phyloP scores from a whole-genome alignment of 2,888 invertebrate genomes.

The Eristalinus aeneus region DNA sequence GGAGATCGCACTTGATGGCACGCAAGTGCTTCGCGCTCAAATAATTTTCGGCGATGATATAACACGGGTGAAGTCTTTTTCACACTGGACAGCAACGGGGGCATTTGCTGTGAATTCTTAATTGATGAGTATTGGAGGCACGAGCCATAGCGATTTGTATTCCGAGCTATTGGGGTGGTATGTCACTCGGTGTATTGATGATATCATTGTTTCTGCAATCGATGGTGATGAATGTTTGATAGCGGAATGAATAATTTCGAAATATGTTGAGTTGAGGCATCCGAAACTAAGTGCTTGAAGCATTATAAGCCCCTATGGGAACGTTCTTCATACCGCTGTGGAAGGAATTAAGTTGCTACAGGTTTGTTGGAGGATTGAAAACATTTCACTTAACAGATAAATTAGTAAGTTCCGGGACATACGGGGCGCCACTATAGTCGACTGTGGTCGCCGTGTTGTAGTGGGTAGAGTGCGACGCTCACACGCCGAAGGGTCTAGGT shows the following conservation, averaged over 20 bases:
- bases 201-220: neutral
- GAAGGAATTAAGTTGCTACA: too few species aligned
- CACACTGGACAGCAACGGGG: neutral
- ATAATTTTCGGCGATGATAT: neutral
- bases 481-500: too few species aligned
- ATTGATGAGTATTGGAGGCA: neutral
- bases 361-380: too few species aligned
- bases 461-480: too few species aligned
- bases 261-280: too few species aligned
- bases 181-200: neutral
- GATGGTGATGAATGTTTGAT: neutral
- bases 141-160: neutral
- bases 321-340: too few species aligned
- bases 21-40: neutral
- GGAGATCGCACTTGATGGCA: neutral
- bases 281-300: too few species aligned
- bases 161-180: neutral
- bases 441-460: too few species aligned
- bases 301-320: too few species aligned
- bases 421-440: too few species aligned
- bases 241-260: neutral
- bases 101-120: neutral
- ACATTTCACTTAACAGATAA: too few species aligned
- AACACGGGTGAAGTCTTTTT: neutral
- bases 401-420: too few species aligned